These are phyloP conservation scores for Chirona hameri DNA, from an alignment of 2,888 invertebrate genomes.

Conservation along the genomic window DNA sequence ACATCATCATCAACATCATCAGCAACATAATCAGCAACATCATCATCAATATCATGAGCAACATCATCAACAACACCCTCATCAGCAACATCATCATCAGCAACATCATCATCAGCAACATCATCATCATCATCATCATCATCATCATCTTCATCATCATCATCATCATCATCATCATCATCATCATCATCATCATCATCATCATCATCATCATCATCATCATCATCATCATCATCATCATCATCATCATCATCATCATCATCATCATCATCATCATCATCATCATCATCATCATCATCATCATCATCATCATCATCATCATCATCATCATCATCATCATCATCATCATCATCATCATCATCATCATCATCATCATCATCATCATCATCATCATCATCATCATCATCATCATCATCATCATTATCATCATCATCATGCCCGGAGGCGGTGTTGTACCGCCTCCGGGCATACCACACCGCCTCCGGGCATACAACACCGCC, in stretches of 20 bases:
- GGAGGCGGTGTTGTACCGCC: too few relatives aligned
- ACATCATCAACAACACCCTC: too few relatives aligned
- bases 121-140: too few relatives aligned
- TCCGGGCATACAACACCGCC: too few relatives aligned
- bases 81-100: too few relatives aligned
- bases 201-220: constrained; percentile 22
- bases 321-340: constrained; percentile 22
- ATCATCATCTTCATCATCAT: constrained; percentile 27
- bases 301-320: constrained; percentile 22
- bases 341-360: constrained; percentile 11
- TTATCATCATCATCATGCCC: constrained; percentile 22
- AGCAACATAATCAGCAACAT: too few relatives aligned
- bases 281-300: constrained; percentile 22
- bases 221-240: constrained; percentile 22
- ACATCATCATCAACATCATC: too few relatives aligned
- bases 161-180: constrained; percentile 12
- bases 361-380: constrained; percentile 22
- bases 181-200: constrained; percentile 27
- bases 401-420: constrained; percentile 12
- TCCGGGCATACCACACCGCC: too few relatives aligned
- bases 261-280: constrained; percentile 22
- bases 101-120: too few relatives aligned
- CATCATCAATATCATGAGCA: too few relatives aligned
- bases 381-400: constrained; percentile 22
- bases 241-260: constrained; percentile 22